Base-by-base conservation (phyloP, 2,113 vertebrate species). In the Zosterops pallidus region DNA sequence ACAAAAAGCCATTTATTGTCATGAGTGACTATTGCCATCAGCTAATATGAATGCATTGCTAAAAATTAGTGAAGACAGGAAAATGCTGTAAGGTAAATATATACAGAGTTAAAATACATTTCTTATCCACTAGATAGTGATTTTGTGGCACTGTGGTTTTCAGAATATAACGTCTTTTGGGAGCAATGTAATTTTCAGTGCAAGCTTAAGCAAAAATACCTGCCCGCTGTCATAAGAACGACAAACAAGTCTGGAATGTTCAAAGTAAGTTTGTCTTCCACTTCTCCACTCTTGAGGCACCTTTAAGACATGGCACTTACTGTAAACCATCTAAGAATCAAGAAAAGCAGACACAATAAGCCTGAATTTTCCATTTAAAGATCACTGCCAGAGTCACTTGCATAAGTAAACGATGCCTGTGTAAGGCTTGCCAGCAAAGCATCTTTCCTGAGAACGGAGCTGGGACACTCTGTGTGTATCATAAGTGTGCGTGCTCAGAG, bases 401-500 rank as follows among this genome's bases (percentile, higher is more conserved):
- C 95, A 96, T 96, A 95, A 92, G 96, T 97, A 97, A 98, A 97
- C 94, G 88, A 95, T 96, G 97, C 96, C 92, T 63, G 88, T 95
- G 88, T 97, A 96, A 98, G 98, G 96, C 97, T 97, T 95, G 96
- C 96, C 97, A 91, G 94, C 95, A 90, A 93, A 92, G 96, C 96
- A 89, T 96, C 97, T 98, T 99, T 99, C 98, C 98, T 99, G 99
- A 98, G 98, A 98, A 98, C 55, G 86, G 96, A 96, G 97, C 96
- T 92, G 95, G 91, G 80, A 31, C 95, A 71, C 91, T 88, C 93
- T 93, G 39, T 94, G 78, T 71, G 42, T 91, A 97, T 99, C 99
- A 99, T 98, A 99, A 99, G 97, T 99, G 99, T 64, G 99, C 98
- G 0, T 99, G 99, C 97, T 99, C 99, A 6, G 99, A 99, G 97